phyloP scores from a whole-genome alignment of 2,797 vertebrate species.

The Melopsittacus undulatus region DNA sequence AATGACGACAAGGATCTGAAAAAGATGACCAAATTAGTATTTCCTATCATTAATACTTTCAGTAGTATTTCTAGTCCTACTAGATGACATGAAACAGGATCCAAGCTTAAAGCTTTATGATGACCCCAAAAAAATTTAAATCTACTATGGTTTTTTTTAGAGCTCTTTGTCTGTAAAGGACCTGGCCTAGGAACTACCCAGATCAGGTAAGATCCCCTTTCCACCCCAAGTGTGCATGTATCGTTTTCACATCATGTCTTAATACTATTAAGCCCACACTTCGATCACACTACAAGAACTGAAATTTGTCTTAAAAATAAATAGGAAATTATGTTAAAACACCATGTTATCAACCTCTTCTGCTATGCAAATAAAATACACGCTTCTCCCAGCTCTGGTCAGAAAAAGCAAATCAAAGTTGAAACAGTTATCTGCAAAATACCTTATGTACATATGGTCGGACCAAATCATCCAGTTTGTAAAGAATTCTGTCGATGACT shows the following conservation, averaged over 20 bases:
- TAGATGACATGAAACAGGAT: neutral
- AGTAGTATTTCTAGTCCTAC: neutral
- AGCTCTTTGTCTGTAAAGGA: neutral
- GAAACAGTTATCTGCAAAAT: neutral
- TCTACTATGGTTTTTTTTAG: neutral
- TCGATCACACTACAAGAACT: neutral
- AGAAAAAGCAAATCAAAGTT: neutral
- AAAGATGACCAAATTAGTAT: neutral
- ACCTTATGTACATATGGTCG: conserved; percentile 99
- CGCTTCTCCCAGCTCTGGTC: neutral
- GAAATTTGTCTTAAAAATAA: neutral
- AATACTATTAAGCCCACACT: neutral
- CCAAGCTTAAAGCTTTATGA: neutral
- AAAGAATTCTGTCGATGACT: conserved; percentile 98
- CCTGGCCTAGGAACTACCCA: neutral
- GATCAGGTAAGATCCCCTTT: neutral
- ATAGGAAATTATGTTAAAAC: neutral
- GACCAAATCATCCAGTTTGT: conserved; percentile 97
- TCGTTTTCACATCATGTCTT: neutral
- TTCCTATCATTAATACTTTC: neutral
- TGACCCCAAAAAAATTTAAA: fast-evolving
- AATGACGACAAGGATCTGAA: conserved; percentile 97
- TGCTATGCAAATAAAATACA: neutral
- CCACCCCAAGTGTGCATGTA: neutral
- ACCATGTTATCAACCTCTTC: neutral